Evolutionary conservation across 2,113 vertebrate genomes (phyloP), one percentile per base, ranked within the genome.

Genomic region (Hipposideros armiger): DNA sequence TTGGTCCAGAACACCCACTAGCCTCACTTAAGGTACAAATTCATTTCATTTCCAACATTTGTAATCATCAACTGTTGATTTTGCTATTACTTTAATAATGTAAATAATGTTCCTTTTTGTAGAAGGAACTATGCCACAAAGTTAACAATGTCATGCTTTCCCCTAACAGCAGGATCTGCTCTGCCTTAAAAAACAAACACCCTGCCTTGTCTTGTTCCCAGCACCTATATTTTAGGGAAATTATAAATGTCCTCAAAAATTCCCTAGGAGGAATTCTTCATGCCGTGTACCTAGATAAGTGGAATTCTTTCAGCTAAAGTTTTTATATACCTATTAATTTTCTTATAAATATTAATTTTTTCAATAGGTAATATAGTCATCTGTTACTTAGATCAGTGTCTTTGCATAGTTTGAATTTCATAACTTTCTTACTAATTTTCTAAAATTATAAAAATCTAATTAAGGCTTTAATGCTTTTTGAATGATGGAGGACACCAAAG

Each of bases 1-100:
- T 99, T 91, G 99, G 99, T 97, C 99, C 99, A 98, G 99, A 99
- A 95, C 99, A 99, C 98, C 99, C 99, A 95, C 98, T 99, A 98
- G 99, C 99, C 97, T 99, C 99, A 97, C 98, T 99, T 97, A 99
- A 99, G 99, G 99, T 99, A 99, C 95, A 92, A 52, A 93, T 96
- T 92, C 26, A 67, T 94, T 82, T 84, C 64, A 76, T 84, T 95
- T 92, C 13, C 8, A 96, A 52, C 93, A 81, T n/a, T 91, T 94
- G 84, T 96, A 81, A 62, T 94, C 50, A 93, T 70, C 97, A 66
- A 47, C 42, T 88, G 22, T 95, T 32, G 83, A 74, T 73, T 96
- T 94, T 95, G 72, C 20, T 77, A 1, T 67, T 82, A 58, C 36
- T 85, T 85, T 91, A 82, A 70, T 78, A 56, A 24, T 90, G 8